phyloP scores from a whole-genome alignment of 2,888 invertebrate species.

The Tachina fera region DNA sequence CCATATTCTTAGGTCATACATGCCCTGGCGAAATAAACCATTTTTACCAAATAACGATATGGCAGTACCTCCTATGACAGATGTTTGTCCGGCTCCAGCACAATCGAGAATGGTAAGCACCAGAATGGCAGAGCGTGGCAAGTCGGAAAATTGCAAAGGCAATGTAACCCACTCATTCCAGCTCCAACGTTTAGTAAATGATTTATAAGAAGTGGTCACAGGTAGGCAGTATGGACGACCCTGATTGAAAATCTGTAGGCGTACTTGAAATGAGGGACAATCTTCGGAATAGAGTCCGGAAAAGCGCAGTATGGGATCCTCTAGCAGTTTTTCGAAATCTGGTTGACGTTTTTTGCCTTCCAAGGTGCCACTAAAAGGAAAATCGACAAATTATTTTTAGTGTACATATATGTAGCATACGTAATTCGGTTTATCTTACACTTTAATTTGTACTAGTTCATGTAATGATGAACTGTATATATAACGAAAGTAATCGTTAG shows the following conservation, averaged over 20 bases:
- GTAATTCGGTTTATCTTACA: conserved; percentile 86
- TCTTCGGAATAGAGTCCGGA: conserved; percentile 93
- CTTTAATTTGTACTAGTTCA: conserved; percentile 94
- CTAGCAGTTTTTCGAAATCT: conserved; percentile 92
- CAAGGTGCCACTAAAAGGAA: conserved; percentile 90
- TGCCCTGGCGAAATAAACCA: conserved; percentile 93
- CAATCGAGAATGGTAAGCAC: conserved; percentile 96
- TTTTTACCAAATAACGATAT: conserved; percentile 97
- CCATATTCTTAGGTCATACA: conserved; percentile 94
- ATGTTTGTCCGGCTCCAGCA: conserved; percentile 91
- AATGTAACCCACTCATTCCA: conserved; percentile 99
- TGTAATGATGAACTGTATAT: conserved; percentile 96
- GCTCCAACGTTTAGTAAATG: conserved; percentile 96
- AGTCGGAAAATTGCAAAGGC: conserved; percentile 94
- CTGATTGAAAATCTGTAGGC: conserved; percentile 92
- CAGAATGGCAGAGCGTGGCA: conserved; percentile 93
- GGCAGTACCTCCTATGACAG: conserved; percentile 95
- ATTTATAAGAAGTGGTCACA: conserved; percentile 94
- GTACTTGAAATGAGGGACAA: conserved; percentile 94
- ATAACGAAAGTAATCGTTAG: conserved; percentile 92
- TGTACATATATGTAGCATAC: background rate
- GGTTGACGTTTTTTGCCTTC: conserved; percentile 95
- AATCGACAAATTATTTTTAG: background rate
- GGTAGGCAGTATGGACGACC: conserved; percentile 92
- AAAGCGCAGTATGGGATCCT: conserved; percentile 94